Conservation (phyloP, 2,888 invertebrate genomes). For the Notocelia uddmanniana region DNA sequence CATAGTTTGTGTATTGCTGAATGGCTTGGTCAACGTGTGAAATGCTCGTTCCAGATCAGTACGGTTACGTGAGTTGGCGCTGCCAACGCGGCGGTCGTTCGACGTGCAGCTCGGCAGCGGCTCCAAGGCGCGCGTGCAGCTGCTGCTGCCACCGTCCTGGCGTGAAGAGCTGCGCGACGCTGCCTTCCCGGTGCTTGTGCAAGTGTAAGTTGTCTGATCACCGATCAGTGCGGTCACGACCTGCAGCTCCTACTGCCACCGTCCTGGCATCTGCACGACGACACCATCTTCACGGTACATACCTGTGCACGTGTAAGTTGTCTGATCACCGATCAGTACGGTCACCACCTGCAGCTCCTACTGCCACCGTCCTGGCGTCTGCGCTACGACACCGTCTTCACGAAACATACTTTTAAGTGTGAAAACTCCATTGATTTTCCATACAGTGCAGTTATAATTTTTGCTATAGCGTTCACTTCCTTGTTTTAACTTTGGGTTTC, state of each 20-base stretch:
- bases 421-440: no score
- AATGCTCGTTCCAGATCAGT: constrained; percentile 77
- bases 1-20: no score
- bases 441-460: no score
- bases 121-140: constrained; percentile 94
- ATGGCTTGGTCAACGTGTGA: not conserved
- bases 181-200: constrained; percentile 94
- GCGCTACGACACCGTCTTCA: constrained; percentile 95
- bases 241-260: not conserved
- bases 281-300: constrained; percentile 96
- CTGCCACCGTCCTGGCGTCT: no score
- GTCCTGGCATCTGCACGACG: constrained; percentile 65
- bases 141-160: constrained; percentile 95
- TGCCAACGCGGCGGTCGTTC: constrained; percentile 93
- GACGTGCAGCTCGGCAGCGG: constrained; percentile 95
- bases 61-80: constrained; percentile 90
- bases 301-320: constrained; percentile 93
- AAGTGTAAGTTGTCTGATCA: constrained; percentile 87
- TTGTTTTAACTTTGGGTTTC: no score
- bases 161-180: constrained; percentile 94
- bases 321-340: not conserved
- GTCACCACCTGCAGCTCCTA: not conserved
- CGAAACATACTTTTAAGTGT: no score
- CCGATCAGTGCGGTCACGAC: not conserved
- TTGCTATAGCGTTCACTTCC: no score